Percentiles rank a stretch among this genome's conserved stretches.
These are phyloP conservation scores for Osmerus mordax DNA, from an alignment of 2,113 vertebrate species.

Conservation along the genomic window DNA sequence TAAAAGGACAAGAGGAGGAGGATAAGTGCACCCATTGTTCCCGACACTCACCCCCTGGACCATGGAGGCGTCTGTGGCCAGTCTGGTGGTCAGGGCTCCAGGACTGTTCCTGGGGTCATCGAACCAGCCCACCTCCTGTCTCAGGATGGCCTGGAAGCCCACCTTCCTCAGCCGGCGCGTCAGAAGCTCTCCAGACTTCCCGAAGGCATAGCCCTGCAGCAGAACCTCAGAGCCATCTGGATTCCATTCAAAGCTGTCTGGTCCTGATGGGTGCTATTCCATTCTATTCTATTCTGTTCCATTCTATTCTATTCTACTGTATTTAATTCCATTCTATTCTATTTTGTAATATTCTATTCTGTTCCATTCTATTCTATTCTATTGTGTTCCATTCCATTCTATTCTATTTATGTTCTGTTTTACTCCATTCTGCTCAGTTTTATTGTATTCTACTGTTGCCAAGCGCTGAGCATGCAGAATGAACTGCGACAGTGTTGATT, in stretches of 20 bases:
- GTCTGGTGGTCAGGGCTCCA: conserved; percentile 73
- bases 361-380: background rate
- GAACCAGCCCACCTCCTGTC: conserved; percentile 75
- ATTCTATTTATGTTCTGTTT: no score
- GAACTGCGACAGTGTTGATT: background rate
- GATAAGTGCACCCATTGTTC: background rate
- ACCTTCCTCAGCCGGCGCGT: conserved; percentile 71
- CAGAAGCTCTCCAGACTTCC: conserved; percentile 75
- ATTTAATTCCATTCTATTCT: no score
- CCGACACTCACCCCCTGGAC: conserved; percentile 66
- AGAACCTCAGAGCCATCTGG: conserved; percentile 2
- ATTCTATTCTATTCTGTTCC: background rate
- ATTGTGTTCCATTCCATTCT: background rate
- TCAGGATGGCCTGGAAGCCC: conserved; percentile 74
- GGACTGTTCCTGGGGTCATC: conserved; percentile 72
- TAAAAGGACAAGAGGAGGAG: background rate
- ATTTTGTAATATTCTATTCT: background rate
- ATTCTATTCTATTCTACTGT: no score
- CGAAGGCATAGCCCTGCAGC: conserved; percentile 70
- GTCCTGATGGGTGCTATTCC: background rate
- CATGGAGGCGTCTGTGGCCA: conserved; percentile 77
- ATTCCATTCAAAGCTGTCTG: background rate
- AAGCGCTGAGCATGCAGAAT: background rate
- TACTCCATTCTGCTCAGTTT: background rate
- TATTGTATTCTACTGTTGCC: background rate